phyloP scores from a whole-genome alignment of 2,888 invertebrate genomes.

The Lycaena phlaeas region DNA sequence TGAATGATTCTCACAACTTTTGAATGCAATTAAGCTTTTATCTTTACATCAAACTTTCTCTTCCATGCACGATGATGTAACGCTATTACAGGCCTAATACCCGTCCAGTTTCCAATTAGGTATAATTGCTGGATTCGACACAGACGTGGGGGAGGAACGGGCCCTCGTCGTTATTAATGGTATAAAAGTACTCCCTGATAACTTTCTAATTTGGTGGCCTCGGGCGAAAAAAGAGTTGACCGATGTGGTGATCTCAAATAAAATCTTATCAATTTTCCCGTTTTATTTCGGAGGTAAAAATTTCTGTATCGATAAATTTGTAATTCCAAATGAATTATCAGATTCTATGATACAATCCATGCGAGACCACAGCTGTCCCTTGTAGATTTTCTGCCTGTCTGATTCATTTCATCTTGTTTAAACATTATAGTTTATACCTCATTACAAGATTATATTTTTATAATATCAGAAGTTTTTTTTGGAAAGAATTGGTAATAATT shows the following conservation, averaged over 20 bases:
- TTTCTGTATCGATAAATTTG: too few relatives aligned
- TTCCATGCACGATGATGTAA: conserved; percentile 29
- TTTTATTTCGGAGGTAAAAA: too few relatives aligned
- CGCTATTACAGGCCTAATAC: conserved; percentile 24
- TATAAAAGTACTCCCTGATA: conserved; percentile 31
- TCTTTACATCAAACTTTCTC: conserved; percentile 40
- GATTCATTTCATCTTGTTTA: too few relatives aligned
- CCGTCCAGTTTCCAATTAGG: conserved; percentile 32
- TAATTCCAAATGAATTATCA: too few relatives aligned
- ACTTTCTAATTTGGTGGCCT: conserved; percentile 67
- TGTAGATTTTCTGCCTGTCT: too few relatives aligned
- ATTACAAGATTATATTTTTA: too few relatives aligned
- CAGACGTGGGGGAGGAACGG: conserved; percentile 29
- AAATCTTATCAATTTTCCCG: too few relatives aligned
- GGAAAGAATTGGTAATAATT: too few relatives aligned
- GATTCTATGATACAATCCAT: too few relatives aligned
- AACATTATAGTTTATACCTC: too few relatives aligned
- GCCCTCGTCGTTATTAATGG: conserved; percentile 51
- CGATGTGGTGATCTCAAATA: conserved; percentile 26
- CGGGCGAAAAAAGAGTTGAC: conserved; percentile 49
- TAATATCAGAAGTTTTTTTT: too few relatives aligned
- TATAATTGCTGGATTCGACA: conserved; percentile 43
- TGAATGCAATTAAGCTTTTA: conserved; percentile 28
- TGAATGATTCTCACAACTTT: conserved; percentile 14
- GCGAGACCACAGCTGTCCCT: too few relatives aligned